These are phyloP conservation scores for Psettodes erumei DNA, from an alignment of 2,113 vertebrate genomes.

Conservation along the genomic window DNA sequence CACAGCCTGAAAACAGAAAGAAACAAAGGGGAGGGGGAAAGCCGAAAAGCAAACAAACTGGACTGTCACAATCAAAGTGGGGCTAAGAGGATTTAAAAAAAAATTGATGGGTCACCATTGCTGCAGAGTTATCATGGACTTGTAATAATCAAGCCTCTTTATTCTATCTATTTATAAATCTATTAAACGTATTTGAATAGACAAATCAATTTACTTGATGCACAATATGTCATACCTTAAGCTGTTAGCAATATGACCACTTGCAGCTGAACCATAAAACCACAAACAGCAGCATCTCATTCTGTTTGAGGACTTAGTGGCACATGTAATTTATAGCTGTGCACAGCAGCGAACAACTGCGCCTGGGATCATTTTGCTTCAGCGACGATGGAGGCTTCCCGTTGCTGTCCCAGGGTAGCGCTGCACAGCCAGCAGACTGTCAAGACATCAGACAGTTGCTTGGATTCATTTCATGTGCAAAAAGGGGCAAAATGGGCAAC, in stretches of 20 bases:
- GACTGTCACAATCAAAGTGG: no score
- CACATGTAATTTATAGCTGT: slow-evolving; percentile 65
- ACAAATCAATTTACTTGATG: background rate
- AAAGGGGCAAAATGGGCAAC: no score
- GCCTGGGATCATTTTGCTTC: slow-evolving; percentile 49
- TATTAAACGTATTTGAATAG: no score
- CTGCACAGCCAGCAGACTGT: slow-evolving; percentile 38
- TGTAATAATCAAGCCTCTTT: background rate
- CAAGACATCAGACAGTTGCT: slow-evolving; percentile 10
- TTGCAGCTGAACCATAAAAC: slow-evolving; percentile 39
- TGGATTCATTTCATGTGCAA: slow-evolving; percentile 30
- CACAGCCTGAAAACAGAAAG: no score
- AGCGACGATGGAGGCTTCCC: slow-evolving; percentile 20
- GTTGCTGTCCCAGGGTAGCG: slow-evolving; percentile 14
- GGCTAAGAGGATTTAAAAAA: no score
- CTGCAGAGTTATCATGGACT: background rate
- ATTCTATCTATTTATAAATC: no score
- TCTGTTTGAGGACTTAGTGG: slow-evolving; percentile 49
- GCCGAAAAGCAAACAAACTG: no score
- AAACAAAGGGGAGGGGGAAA: no score
- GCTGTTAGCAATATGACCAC: slow-evolving; percentile 5
- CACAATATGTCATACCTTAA: background rate
- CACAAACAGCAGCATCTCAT: slow-evolving; percentile 33
- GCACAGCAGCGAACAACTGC: slow-evolving; percentile 26
- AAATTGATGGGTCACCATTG: background rate